Base-by-base conservation (phyloP, 2,113 vertebrate species). In the Sander lucioperca region DNA sequence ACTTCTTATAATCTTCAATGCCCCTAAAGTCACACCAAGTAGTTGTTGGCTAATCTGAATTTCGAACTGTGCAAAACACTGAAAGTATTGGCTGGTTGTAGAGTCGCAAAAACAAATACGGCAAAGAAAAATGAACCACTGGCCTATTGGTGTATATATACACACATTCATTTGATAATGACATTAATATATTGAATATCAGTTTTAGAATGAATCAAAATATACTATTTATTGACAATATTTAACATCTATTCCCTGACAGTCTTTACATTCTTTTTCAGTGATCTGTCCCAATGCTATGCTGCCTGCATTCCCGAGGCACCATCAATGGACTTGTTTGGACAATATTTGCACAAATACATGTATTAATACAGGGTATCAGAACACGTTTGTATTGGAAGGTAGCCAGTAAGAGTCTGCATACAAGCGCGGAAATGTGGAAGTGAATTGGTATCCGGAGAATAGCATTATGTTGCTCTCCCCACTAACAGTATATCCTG, bases 231-330 rank as follows among this genome's bases (percentile, higher is more conserved):
- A 33, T 76, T 30, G 47, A 75, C 15, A 69, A 33, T 77, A 75
- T 75, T 54, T 80, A 36, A 77, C 62, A 70, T 69, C 3, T 75
- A 45, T 63, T 87, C 61, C 82, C 83, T 86, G 70, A 81, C 79
- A 48, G 58, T 86, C 59, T 43, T 74, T 83, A 90, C 71, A 91
- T 84, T 88, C 76, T 71, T 86, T 53, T 68, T 27, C 69, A 83
- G 77, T 79, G 21, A 59, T 74, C 47, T 63, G 25, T 68, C 57
- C 62, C 25, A 64, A 3, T 45, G 56, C 54, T 62, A 53, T 65
- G 64, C 45, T 23, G n/a, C 73, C 43, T 77, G 36, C 23, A 39
- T 68, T 57, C 43, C 47, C 59, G 62, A 75, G 36, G 50, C 8
- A 71, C 13, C 11, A 64, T 56, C 23, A 57, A 45, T 50, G 14